Evolutionary conservation across 2,888 invertebrate genomes (phyloP).

Genomic region (Hypercompe scribonia): DNA sequence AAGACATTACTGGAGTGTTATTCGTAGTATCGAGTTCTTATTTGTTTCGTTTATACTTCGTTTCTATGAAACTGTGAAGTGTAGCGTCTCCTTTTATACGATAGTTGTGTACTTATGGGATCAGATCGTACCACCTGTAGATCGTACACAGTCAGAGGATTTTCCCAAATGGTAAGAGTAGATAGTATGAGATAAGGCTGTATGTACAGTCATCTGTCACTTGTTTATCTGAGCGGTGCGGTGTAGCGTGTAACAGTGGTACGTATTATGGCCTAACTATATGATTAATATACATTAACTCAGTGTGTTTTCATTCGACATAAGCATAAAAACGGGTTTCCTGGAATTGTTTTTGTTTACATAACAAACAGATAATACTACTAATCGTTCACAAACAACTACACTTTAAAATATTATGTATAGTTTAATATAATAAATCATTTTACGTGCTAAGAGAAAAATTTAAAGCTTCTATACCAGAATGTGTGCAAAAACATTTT

Average conservation of each 20-base stretch:
- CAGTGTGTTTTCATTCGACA: conserved; percentile 11
- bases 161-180: conserved; percentile 69
- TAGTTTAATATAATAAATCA: too few relatives aligned
- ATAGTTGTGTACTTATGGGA: conserved; percentile 64
- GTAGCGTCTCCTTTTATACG: conserved; percentile 68
- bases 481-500: too few relatives aligned
- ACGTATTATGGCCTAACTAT: conserved; percentile 20
- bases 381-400: background rate
- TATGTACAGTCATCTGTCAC: conserved; percentile 53
- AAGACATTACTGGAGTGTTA: conserved; percentile 67
- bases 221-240: conserved; percentile 34
- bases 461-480: too few relatives aligned
- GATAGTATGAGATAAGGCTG: conserved; percentile 65
- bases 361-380: background rate
- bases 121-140: conserved; percentile 55
- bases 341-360: conserved; percentile 7
- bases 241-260: conserved; percentile 23
- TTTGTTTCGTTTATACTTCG: conserved; percentile 47
- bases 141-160: conserved; percentile 63
- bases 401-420: too few relatives aligned
- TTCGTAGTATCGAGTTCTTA: conserved; percentile 57
- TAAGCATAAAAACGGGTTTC: conserved; percentile 2
- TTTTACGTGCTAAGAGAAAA: too few relatives aligned
- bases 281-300: conserved; percentile 6
- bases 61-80: conserved; percentile 48